Conservation (phyloP, 1,140 invertebrate species). For the Brachionus rotundiformis region DNA sequence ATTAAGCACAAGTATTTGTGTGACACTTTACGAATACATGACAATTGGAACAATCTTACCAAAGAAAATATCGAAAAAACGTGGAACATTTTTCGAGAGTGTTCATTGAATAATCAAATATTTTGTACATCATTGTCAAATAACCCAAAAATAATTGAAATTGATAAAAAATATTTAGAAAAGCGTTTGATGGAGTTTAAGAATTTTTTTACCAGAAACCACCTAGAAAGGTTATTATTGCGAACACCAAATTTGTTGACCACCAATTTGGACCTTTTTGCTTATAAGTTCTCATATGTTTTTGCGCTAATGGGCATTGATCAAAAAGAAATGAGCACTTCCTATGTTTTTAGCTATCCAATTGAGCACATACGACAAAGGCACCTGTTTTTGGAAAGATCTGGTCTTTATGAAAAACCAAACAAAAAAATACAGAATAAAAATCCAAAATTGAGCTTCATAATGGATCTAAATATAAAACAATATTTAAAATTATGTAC, state of each 20-base stretch:
- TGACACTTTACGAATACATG: not conserved
- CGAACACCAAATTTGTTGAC: conserved; percentile 54
- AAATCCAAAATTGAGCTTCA: conserved; percentile 56
- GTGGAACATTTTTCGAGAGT: conserved; percentile 19
- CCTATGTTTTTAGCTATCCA: conserved; percentile 55
- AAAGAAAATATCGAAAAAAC: not conserved
- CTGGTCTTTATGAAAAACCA: conserved; percentile 56
- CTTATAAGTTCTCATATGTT: conserved; percentile 57
- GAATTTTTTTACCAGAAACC: conserved; percentile 14
- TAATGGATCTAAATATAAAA: conserved; percentile 54
- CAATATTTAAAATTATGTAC: conserved; percentile 39
- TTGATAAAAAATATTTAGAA: conserved; percentile 19
- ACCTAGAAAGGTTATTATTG: not conserved
- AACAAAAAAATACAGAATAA: conserved; percentile 52
- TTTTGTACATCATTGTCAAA: not conserved
- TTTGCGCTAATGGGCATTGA: conserved; percentile 56
- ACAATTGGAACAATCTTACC: not conserved
- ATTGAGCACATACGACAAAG: conserved; percentile 56
- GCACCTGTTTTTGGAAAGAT: conserved; percentile 56
- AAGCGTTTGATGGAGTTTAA: conserved; percentile 32
- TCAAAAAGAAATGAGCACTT: conserved; percentile 56
- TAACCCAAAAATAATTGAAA: not conserved
- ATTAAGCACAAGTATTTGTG: conserved; percentile 24
- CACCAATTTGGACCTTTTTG: conserved; percentile 54
- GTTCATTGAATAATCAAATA: conserved; percentile 4